Conservation (phyloP, 64 coral and sea anemone genomes). For the Montipora cactus region DNA sequence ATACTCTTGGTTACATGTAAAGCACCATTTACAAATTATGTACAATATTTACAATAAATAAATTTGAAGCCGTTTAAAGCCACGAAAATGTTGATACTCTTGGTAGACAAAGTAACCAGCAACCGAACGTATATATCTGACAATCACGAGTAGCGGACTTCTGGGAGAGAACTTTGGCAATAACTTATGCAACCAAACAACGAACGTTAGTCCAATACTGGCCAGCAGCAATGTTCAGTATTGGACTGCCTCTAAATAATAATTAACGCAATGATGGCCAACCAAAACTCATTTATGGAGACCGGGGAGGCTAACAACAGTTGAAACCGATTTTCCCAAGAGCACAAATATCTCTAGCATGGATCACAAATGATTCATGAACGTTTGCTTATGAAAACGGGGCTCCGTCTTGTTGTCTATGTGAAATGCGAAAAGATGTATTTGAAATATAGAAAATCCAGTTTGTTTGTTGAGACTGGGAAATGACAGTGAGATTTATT, state of each 20-base stretch:
- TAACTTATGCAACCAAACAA: neutral
- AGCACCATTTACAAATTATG: conserved; percentile 63
- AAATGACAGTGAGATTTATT: too few species aligned
- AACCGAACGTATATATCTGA: neutral
- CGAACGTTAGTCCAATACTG: neutral
- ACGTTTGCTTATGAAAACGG: neutral
- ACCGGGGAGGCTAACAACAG: too few species aligned
- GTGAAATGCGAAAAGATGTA: too few species aligned
- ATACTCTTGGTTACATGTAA: conserved; percentile 56
- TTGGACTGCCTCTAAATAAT: too few species aligned
- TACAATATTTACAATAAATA: conserved; percentile 70
- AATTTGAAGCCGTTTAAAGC: conserved; percentile 37
- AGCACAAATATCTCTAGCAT: too few species aligned
- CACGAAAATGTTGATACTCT: conserved; percentile 40
- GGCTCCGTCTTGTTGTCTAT: too few species aligned
- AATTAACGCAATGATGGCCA: neutral
- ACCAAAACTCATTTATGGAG: neutral
- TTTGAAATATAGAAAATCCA: too few species aligned
- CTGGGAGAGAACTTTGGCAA: too few species aligned
- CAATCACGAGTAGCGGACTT: too few species aligned
- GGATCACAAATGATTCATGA: neutral
- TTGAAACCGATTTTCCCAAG: too few species aligned
- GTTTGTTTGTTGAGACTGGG: too few species aligned
- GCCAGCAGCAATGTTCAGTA: neutral
- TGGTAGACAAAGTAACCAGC: neutral